A percentile compares a stretch with the other conserved stretches of the same genome.
These are phyloP conservation scores for Bombus superbus DNA, from an alignment of 1,140 invertebrate genomes.

Conservation along the genomic window DNA sequence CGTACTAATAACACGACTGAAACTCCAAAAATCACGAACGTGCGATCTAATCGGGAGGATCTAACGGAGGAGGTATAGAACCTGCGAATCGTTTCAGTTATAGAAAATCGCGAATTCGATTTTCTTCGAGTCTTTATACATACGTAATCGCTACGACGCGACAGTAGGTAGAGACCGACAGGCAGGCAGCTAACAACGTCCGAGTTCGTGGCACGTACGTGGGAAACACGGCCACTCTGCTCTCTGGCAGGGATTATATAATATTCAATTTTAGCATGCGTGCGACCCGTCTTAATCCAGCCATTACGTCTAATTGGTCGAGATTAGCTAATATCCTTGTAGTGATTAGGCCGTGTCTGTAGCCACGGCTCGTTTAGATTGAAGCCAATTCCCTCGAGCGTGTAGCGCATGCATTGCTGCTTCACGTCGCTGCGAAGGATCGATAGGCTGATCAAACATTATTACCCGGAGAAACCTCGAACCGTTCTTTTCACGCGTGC, in stretches of 20 bases:
- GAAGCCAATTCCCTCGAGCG: slow-evolving; percentile 68
- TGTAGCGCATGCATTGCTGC: slow-evolving; percentile 22
- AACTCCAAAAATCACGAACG: too few species aligned
- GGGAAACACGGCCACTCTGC: slow-evolving; percentile 56
- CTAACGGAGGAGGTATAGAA: too few species aligned
- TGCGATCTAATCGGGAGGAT: too few species aligned
- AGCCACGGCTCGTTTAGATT: slow-evolving; percentile 68
- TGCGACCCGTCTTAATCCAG: slow-evolving; percentile 72
- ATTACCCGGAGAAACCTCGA: slow-evolving; percentile 35
- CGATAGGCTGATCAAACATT: slow-evolving; percentile 57
- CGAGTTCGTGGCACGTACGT: slow-evolving; percentile 54
- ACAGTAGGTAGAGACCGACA: slow-evolving; percentile 45
- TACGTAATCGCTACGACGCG: background rate
- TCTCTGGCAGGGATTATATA: slow-evolving; percentile 65
- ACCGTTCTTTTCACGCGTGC: slow-evolving; percentile 39
- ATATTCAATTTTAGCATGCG: slow-evolving; percentile 74
- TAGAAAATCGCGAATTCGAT: slow-evolving; percentile 50
- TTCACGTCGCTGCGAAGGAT: slow-evolving; percentile 43
- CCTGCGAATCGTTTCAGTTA: too few species aligned
- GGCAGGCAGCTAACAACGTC: slow-evolving; percentile 33
- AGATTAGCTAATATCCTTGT: slow-evolving; percentile 75
- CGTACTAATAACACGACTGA: too few species aligned
- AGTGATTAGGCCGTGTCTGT: slow-evolving; percentile 69
- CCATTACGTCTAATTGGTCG: slow-evolving; percentile 74
- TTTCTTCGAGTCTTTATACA: slow-evolving; percentile 54